These are phyloP conservation scores for Bungarus multicinctus DNA, from an alignment of 2,113 vertebrate genomes.

Conservation along the genomic window DNA sequence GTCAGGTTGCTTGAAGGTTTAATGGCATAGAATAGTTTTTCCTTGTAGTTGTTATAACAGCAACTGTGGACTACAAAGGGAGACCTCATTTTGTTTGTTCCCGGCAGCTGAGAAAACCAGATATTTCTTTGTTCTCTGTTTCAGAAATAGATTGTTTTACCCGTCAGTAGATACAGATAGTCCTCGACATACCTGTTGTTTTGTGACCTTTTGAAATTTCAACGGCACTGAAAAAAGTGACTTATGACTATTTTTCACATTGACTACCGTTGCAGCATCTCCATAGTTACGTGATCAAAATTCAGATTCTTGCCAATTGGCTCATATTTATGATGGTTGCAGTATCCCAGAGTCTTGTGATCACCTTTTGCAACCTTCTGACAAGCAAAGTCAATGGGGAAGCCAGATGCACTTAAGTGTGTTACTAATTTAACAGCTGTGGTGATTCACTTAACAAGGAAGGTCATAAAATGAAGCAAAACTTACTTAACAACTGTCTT, in stretches of 20 bases:
- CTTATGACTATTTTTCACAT: not conserved
- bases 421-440: not conserved
- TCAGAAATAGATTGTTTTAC: not conserved
- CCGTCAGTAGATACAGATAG: not conserved
- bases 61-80: not conserved
- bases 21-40: not conserved
- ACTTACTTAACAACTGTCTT: not conserved
- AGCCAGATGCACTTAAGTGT: not conserved
- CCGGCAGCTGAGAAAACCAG: not conserved
- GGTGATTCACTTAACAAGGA: not conserved
- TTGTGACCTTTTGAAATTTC: not conserved
- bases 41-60: not conserved
- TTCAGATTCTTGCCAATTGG: not conserved
- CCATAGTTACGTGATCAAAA: not conserved
- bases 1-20: not conserved
- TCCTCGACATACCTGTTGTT: not conserved
- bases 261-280: not conserved
- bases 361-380: not conserved
- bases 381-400: not conserved
- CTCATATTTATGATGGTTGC: not conserved
- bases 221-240: not conserved
- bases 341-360: not conserved
- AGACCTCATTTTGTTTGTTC: not conserved
- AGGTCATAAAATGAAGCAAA: not conserved
- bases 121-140: not conserved